Conservation (phyloP, 2,888 invertebrate species). For the Xylocampa areola region DNA sequence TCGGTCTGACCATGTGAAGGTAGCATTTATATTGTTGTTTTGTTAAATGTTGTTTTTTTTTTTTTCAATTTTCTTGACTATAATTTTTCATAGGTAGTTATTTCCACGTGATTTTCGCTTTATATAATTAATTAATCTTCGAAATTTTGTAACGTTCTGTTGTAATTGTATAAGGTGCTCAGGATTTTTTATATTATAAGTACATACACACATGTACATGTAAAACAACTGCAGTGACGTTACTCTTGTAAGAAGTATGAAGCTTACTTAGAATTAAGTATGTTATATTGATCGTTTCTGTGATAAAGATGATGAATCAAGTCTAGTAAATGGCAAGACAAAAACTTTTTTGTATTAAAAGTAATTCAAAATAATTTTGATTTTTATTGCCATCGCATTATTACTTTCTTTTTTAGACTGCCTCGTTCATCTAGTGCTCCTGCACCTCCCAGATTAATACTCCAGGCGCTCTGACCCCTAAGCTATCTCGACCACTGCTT, state of each 20-base stretch:
- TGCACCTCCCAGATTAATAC: no score
- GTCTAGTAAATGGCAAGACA: slow-evolving; percentile 12
- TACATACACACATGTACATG: slow-evolving; percentile 1
- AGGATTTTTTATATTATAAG: slow-evolving; percentile 5
- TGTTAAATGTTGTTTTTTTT: slow-evolving; percentile 14
- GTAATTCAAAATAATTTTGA: background rate
- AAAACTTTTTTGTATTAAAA: slow-evolving; percentile 33
- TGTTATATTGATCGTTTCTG: slow-evolving; percentile 53
- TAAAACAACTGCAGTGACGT: background rate
- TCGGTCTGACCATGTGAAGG: background rate
- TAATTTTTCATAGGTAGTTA: slow-evolving; percentile 2
- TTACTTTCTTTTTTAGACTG: no score
- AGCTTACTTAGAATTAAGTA: slow-evolving; percentile 7
- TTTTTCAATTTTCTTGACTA: slow-evolving; percentile 1
- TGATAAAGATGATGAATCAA: slow-evolving; percentile 57
- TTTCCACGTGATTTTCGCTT: background rate
- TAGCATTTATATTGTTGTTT: slow-evolving; percentile 4
- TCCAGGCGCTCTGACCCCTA: no score
- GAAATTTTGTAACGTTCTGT: slow-evolving; percentile 7
- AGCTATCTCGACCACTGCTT: no score
- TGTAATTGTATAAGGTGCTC: slow-evolving; percentile 1
- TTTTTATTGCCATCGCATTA: no score
- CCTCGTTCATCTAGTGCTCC: no score
- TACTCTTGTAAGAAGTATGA: slow-evolving; percentile 22
- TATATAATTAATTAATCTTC: background rate